Base-by-base conservation (phyloP, 1,140 invertebrate genomes). In the Ceratosolen fusciceps region DNA sequence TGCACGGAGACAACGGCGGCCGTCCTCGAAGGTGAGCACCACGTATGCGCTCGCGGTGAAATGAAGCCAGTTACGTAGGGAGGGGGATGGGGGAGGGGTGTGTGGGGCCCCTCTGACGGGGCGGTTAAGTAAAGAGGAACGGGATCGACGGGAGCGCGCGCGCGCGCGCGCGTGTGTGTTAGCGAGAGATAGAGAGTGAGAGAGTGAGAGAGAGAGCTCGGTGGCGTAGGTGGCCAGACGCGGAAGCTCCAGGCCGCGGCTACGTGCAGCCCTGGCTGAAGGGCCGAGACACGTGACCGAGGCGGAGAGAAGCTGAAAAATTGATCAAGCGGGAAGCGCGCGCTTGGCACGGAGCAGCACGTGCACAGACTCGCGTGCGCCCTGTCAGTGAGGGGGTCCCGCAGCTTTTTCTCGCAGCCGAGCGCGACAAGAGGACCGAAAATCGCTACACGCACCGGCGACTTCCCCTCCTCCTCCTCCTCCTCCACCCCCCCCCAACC, bases 301-400 rank as follows among this genome's bases (percentile, higher is more conserved):
- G 24, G 65, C 19, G 26, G 52, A 43, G 80, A 71, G 76, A 72
- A 79, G 43, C 81, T 82, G 81, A 82, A 82, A 82, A 82, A 82
- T 82, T 82, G 81, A 82, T 82, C 81, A 82, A 82, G 81, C 81
- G 62, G 74, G 72, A 79, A 79, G 80, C 80, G 47, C 62, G 65
- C 74, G 80, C 80, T 81, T 81, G 80, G 80, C 80, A 81, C 76
- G 43, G 73, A 29, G 39, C 56, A 79, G 75, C 49, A 79, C 81
- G 76, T 78, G 65, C 52, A 34, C 43, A 49, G 10, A 2, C 37
- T 47, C 67, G 60, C 14, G 26, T 31, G 60, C 16, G 8, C 60
- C 7, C 29, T 31, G 16, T 52, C 5, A 9, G 19, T 21, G 49
- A 5, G 54, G 54, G 54, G 54, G 54, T 4, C 71, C 21, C 31